These are phyloP conservation scores for Palaemon carinicauda DNA, from an alignment of 1,140 invertebrate species.

Conservation along the genomic window DNA sequence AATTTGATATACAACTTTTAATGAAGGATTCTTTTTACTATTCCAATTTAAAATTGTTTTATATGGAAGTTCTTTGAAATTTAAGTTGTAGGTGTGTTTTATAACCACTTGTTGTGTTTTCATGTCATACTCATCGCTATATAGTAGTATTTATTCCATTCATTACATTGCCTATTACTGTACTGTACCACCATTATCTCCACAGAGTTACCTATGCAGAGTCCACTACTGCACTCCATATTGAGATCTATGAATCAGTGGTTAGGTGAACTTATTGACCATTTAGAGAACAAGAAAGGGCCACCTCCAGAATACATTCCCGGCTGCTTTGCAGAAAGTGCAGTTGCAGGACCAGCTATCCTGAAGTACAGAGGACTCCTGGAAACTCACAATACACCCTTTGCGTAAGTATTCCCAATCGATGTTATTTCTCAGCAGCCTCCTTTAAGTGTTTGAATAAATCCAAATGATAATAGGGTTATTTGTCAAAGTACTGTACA, in stretches of 20 bases:
- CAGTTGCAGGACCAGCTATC: conserved; percentile 78
- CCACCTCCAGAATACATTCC: conserved; percentile 85
- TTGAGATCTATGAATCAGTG: conserved; percentile 86
- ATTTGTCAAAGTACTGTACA: too few species aligned
- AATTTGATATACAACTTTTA: too few species aligned
- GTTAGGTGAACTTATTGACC: conserved; percentile 81
- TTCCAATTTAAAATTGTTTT: too few species aligned
- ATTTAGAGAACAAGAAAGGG: conserved; percentile 78
- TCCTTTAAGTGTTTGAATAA: too few species aligned
- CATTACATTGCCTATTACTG: background rate
- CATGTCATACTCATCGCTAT: too few species aligned
- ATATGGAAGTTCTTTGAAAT: too few species aligned
- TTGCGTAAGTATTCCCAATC: conserved; percentile 72
- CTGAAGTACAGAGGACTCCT: conserved; percentile 92
- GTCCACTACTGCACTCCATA: conserved; percentile 90
- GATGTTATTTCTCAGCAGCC: background rate
- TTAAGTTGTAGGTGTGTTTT: too few species aligned
- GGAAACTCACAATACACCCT: conserved; percentile 95
- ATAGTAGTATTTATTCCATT: too few species aligned
- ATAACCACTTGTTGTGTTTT: too few species aligned
- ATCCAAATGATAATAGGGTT: too few species aligned
- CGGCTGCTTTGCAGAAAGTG: conserved; percentile 81
- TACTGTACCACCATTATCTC: background rate
- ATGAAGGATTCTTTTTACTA: too few species aligned
- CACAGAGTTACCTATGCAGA: conserved; percentile 88